Conservation (phyloP, 2,797 vertebrate species). For the Diplodus sargus region DNA sequence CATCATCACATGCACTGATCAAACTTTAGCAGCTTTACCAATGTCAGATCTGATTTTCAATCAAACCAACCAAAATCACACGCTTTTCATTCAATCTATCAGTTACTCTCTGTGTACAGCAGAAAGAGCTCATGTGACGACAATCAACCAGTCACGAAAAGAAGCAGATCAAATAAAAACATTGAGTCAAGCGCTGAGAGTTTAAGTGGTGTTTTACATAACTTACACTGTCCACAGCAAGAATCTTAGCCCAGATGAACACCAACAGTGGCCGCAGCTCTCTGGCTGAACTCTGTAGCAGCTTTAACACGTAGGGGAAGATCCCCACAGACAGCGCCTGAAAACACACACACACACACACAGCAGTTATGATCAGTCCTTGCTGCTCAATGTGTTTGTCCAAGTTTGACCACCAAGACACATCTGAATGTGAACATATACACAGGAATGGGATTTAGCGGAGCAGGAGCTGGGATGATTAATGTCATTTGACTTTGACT, state of each 20-base stretch:
- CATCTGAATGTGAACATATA: background rate
- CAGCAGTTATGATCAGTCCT: background rate
- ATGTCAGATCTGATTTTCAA: background rate
- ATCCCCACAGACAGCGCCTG: constrained; percentile 98
- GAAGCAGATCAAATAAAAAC: background rate
- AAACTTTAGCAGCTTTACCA: background rate
- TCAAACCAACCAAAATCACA: background rate
- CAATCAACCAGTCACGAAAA: background rate
- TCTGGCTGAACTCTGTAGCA: constrained; percentile 96
- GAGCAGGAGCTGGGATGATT: background rate
- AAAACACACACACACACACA: constrained; percentile 44
- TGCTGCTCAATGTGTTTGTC: background rate
- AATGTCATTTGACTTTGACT: background rate
- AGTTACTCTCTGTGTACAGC: background rate
- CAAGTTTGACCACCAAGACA: background rate
- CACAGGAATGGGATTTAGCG: background rate
- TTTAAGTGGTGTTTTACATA: constrained; percentile 26
- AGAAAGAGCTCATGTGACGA: background rate
- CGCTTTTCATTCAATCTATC: background rate
- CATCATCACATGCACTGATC: background rate
- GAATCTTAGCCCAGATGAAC: constrained; percentile 99
- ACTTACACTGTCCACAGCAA: constrained; percentile 99
- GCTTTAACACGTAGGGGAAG: constrained; percentile 96
- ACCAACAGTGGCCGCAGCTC: constrained; percentile 96
- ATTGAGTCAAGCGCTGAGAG: background rate